phyloP scores from a whole-genome alignment of 2,888 invertebrate species.

The Nephrotoma appendiculata region DNA sequence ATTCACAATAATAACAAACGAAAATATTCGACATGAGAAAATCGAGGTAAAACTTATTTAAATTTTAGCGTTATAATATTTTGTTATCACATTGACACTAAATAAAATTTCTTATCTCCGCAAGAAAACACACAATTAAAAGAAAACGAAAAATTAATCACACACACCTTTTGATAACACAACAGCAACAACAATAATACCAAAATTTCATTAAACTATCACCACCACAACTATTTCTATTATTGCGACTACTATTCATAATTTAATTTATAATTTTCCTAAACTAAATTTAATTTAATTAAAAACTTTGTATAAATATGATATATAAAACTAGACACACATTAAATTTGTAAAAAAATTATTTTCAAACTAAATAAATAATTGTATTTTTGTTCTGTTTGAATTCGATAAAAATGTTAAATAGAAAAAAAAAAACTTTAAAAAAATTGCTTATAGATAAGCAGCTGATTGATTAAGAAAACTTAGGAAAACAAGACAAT shows the following conservation, averaged over 20 bases:
- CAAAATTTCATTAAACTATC: not conserved
- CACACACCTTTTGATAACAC: not conserved
- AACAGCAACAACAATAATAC: conserved; percentile 1
- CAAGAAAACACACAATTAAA: not conserved
- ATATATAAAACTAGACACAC: not conserved
- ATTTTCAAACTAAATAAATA: not conserved
- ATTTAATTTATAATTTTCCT: not conserved
- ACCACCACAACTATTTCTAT: not conserved
- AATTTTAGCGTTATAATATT: not conserved
- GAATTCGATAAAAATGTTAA: not conserved
- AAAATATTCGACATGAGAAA: not conserved
- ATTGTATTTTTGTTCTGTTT: not conserved
- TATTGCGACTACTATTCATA: not conserved
- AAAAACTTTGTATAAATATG: not conserved
- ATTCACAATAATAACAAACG: conserved; percentile 11
- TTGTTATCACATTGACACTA: not conserved
- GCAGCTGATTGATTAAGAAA: conserved; percentile 1
- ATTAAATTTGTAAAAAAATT: not conserved
- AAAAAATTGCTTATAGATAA: conserved; percentile 1
- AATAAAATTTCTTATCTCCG: not conserved
- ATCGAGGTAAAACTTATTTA: not conserved
- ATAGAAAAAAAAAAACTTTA: not conserved
- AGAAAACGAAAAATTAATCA: not conserved
- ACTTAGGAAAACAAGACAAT: not conserved
- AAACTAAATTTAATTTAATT: not conserved